Percentiles rank a stretch among this genome's conserved stretches.
Conservation (phyloP, 2,797 vertebrate species). For the Melanotaenia pygmaea region DNA sequence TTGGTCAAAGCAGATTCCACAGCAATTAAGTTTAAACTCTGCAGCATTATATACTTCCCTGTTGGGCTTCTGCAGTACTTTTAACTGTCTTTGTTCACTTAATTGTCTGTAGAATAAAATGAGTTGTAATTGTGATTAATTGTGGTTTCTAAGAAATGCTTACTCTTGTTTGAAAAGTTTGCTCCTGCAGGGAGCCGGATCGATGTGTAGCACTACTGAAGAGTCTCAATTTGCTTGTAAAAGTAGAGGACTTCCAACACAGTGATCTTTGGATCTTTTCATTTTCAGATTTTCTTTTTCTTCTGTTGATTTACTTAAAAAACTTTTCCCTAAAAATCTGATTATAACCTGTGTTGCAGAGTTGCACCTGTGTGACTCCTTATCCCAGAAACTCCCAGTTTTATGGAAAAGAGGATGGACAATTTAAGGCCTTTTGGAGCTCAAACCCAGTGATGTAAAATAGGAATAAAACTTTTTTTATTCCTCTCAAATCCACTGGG, state of each 20-base stretch:
- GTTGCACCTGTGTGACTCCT: conserved; percentile 27
- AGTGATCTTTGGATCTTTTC: not conserved
- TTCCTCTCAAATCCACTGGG: not conserved
- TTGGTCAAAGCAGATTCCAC: conserved; percentile 50
- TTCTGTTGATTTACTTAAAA: not conserved
- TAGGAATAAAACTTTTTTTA: conserved; percentile 23
- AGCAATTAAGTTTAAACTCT: conserved; percentile 22
- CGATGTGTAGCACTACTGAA: conserved; percentile 8
- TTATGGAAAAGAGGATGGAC: conserved; percentile 46
- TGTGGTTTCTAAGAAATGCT: conserved; percentile 16
- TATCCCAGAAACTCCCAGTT: conserved; percentile 11
- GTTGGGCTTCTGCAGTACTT: conserved; percentile 11
- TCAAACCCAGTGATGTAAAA: conserved; percentile 15
- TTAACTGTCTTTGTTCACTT: not conserved
- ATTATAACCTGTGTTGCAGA: not conserved
- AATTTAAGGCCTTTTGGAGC: conserved; percentile 22
- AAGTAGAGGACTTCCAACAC: not conserved
- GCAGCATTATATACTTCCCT: conserved; percentile 12
- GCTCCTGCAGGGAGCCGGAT: conserved; percentile 26
- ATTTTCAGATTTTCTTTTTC: not conserved
- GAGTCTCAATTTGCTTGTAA: conserved; percentile 4
- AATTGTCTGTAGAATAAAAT: conserved; percentile 13
- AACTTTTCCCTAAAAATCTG: conserved; percentile 10
- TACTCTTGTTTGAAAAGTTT: conserved; percentile 16
- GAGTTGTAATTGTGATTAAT: conserved; percentile 25